Conservation (phyloP, 1,140 invertebrate species). For the Neotoxoptera formosana region DNA sequence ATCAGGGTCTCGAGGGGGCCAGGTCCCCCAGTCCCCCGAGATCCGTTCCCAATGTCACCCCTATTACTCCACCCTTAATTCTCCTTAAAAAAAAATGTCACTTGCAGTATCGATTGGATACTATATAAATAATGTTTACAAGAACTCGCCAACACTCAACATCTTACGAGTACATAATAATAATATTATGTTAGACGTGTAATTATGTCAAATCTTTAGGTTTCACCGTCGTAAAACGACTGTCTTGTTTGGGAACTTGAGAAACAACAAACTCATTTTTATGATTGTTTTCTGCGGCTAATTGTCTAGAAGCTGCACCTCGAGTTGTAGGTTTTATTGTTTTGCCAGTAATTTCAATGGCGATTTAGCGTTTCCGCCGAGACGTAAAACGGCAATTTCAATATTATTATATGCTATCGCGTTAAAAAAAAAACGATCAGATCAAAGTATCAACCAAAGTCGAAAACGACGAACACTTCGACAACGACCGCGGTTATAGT, state of each 20-base stretch:
- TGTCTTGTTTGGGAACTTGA: not conserved
- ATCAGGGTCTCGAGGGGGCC: too few species aligned
- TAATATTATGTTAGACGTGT: too few species aligned
- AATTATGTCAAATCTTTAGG: not conserved
- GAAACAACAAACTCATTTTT: not conserved
- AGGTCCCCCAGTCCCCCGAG: too few species aligned
- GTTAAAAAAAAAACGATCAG: not conserved
- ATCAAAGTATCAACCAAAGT: not conserved
- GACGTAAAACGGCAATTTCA: not conserved
- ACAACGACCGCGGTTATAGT: not conserved
- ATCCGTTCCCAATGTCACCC: not conserved
- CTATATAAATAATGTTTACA: not conserved
- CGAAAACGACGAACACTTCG: not conserved
- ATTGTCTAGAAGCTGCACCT: not conserved
- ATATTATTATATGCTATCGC: too few species aligned
- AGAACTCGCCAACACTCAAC: not conserved
- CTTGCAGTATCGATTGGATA: not conserved
- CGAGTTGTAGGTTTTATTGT: not conserved
- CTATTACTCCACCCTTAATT: not conserved
- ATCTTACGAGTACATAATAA: not conserved
- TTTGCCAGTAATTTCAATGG: not conserved
- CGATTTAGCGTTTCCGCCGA: too few species aligned
- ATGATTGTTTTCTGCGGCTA: not conserved
- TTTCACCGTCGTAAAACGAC: not conserved
- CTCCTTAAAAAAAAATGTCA: not conserved